phyloP scores from a whole-genome alignment of 2,113 vertebrate genomes.

The Rallus limicola region DNA sequence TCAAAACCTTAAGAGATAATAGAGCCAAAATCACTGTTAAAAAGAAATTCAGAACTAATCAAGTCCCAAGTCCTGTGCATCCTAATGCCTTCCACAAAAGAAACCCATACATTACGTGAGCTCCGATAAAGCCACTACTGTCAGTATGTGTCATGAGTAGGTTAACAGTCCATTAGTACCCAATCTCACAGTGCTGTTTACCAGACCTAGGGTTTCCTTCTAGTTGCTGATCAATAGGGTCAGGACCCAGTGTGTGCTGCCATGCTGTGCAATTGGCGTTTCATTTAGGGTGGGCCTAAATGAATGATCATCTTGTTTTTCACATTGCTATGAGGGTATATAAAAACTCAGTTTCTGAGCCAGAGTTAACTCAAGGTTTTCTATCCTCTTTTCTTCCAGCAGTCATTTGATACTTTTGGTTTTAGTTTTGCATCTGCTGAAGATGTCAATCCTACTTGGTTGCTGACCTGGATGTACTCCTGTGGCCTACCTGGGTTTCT shows the following conservation, averaged over 20 bases:
- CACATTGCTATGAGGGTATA: rapidly evolving
- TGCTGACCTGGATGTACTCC: neutral
- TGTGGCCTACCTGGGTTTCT: neutral
- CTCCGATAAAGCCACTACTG: neutral
- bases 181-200: neutral
- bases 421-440: neutral
- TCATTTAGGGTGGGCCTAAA: neutral
- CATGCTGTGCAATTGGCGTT: neutral
- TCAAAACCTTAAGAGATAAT: neutral
- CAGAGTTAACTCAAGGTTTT: neutral
- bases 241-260: rapidly evolving
- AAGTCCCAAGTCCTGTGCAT: neutral
- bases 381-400: neutral
- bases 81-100: neutral
- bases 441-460: neutral
- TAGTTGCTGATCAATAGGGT: neutral
- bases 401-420: neutral
- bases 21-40: neutral
- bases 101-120: neutral
- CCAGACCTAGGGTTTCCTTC: neutral
- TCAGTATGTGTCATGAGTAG: neutral
- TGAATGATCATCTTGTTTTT: neutral
- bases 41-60: neutral
- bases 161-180: neutral
- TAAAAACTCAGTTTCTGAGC: neutral